phyloP scores from a whole-genome alignment of 1,140 invertebrate genomes.

The Nephila pilipes region DNA sequence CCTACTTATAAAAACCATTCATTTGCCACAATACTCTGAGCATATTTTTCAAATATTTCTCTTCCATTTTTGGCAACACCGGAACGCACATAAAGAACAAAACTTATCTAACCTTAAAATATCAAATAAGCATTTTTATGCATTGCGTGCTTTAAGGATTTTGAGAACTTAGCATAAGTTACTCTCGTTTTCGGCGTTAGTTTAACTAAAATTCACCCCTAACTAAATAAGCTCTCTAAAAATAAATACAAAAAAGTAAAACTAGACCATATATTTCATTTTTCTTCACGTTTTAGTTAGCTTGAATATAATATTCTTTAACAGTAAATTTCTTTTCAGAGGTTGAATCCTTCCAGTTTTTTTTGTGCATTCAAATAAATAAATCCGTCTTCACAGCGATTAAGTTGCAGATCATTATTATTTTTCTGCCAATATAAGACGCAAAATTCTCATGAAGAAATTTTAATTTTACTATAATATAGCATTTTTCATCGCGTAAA shows the following conservation, averaged over 20 bases:
- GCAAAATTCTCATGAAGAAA: no score
- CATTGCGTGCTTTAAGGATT: not conserved
- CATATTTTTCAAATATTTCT: not conserved
- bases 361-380: no score
- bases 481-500: no score
- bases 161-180: not conserved
- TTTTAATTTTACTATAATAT: no score
- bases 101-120: constrained; percentile 1
- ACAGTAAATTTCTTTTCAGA: no score
- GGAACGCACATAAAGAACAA: not conserved
- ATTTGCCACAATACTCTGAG: not conserved
- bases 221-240: not conserved
- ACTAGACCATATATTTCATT: not conserved
- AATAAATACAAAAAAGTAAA: not conserved
- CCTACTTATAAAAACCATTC: not conserved
- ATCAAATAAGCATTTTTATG: not conserved
- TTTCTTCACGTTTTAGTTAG: no score
- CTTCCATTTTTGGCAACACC: not conserved
- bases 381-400: no score
- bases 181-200: not conserved
- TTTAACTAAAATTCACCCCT: not conserved
- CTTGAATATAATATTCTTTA: no score
- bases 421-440: no score
- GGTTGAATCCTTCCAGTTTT: no score
- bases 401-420: no score